Percentiles rank a stretch among this genome's conserved stretches.
phyloP scores from a whole-genome alignment of 2,797 vertebrate genomes.

The Mycteria americana region DNA sequence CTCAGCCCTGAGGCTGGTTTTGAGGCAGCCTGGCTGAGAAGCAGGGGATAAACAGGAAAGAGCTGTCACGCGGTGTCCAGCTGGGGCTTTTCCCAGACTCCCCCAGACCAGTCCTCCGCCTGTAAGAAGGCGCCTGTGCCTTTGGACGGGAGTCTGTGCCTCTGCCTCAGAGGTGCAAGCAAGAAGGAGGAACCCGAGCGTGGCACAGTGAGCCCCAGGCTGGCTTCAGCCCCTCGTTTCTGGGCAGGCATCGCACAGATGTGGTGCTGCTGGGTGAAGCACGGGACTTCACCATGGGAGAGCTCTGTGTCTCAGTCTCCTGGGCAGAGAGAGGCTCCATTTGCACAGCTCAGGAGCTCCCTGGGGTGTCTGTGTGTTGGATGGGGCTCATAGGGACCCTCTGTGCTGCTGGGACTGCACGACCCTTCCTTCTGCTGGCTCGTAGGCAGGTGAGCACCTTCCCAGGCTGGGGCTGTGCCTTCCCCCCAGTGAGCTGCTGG shows the following conservation, averaged over 20 bases:
- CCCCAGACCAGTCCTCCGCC: too few species aligned
- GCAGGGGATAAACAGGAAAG: neutral
- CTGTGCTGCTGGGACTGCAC: neutral
- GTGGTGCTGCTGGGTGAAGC: too few species aligned
- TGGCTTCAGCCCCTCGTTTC: neutral
- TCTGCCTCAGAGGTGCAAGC: neutral
- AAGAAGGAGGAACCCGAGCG: neutral
- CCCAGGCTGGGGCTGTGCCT: neutral
- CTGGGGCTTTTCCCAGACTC: neutral
- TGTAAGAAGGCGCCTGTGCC: neutral
- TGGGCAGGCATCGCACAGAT: too few species aligned
- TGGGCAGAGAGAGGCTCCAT: rapidly evolving
- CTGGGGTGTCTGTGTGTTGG: neutral
- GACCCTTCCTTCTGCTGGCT: neutral
- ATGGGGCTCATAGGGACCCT: neutral
- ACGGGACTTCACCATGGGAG: neutral
- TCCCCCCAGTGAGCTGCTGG: neutral
- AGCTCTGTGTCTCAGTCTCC: neutral
- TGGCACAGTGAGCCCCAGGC: rapidly evolving
- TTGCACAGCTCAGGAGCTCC: neutral
- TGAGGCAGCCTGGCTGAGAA: neutral
- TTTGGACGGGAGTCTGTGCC: neutral
- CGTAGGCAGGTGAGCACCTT: neutral
- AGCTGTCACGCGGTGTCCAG: neutral
- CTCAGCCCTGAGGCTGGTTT: rapidly evolving